Conservation (phyloP, 1,140 invertebrate species). For the Augochlora pura region DNA sequence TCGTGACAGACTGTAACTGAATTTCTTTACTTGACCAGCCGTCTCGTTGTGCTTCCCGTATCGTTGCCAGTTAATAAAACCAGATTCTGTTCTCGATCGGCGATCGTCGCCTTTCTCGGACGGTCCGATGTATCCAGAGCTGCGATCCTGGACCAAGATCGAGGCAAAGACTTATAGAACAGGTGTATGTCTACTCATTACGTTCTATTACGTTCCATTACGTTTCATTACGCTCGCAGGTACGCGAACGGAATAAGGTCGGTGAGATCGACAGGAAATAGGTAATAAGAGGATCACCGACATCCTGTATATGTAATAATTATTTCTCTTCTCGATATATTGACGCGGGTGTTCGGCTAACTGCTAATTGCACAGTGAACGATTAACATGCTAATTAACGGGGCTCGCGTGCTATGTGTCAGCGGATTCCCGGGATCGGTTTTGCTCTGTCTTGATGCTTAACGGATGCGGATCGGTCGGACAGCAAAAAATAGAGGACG, state of each 20-base stretch:
- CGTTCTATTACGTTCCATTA: conserved; percentile 61
- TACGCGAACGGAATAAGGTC: conserved; percentile 40
- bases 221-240: conserved; percentile 55
- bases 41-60: background rate
- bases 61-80: too few relatives aligned
- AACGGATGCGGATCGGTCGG: background rate
- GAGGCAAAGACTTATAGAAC: conserved; percentile 50
- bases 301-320: conserved; percentile 52
- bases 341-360: conserved; percentile 22
- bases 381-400: conserved; percentile 38
- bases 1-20: too few relatives aligned
- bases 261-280: conserved; percentile 56
- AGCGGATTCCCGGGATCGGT: background rate
- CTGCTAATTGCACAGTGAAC: conserved; percentile 36
- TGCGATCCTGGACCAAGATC: conserved; percentile 36
- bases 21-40: too few relatives aligned
- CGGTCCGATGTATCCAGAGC: background rate
- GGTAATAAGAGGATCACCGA: conserved; percentile 53
- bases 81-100: conserved; percentile 10
- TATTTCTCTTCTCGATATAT: conserved; percentile 26
- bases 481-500: background rate
- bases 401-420: background rate
- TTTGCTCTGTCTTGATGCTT: background rate
- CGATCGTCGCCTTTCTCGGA: conserved; percentile 36
- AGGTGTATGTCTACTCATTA: conserved; percentile 54